Base-by-base conservation (phyloP, 2,888 invertebrate species). In the Dolichomitus sp. region DNA sequence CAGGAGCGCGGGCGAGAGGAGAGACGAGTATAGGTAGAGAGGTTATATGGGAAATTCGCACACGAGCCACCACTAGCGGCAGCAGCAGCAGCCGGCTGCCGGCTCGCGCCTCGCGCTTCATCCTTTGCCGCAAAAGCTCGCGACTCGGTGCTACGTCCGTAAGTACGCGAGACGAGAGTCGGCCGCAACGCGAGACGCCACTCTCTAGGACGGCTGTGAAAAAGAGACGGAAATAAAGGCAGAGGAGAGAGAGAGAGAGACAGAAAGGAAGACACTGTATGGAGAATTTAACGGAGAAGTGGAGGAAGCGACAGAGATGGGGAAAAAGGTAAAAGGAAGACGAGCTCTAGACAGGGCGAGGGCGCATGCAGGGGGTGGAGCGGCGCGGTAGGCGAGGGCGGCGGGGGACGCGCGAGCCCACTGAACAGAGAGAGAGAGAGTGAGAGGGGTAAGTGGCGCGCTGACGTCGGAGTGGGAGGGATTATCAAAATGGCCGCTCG, bases 401-500 rank as follows among this genome's bases (percentile, higher is more conserved):
- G 40, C 45, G 54, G 65, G 48, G 54, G 33, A 45, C 83, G 85
- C 85, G 80, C 81, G 84, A 73, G 80, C 69, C 33, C 27, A 80
- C 79, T 33, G 33, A 52, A 54, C 42, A 54, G 65, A 27, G 37
- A 42, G 57, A 74, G 61, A 73, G 81, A 81, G 81, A 50, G 84
- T 72, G 81, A 89, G 84, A 80, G 86, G 84, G 80, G 79, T 69
- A 84, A 81, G 85, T 84, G 86, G 80, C 86, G 85, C 83, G 85
- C 85, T 45, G 85, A 80, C 54, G 17, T 57, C 54, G 77, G 85
- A 89, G 92, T 91, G 90, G 92, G 92, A 90, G 92, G 90, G 91
- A 91, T 92, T 90, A 92, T 92, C 92, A 92, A 92, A 92, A 92
- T 92, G 92, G 92, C 92, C 91, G 92, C 91, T 89, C 91, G 87